phyloP scores from a whole-genome alignment of 2,113 vertebrate species.

The Pangasianodon gigas region DNA sequence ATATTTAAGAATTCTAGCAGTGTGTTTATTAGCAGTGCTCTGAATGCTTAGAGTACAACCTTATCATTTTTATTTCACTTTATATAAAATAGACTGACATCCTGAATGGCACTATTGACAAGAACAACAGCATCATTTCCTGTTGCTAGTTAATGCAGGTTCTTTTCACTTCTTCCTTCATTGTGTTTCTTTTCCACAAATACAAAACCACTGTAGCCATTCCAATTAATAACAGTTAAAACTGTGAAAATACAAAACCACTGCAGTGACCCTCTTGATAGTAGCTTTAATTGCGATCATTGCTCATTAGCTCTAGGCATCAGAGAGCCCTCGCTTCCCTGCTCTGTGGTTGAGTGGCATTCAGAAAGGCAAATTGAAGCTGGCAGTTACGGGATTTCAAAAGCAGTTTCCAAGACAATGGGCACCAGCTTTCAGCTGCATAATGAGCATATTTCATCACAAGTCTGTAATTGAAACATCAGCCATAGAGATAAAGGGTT shows the following conservation, averaged over 20 bases:
- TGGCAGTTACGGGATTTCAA: slow-evolving; percentile 49
- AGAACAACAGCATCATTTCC: background rate
- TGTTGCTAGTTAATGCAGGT: background rate
- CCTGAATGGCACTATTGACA: background rate
- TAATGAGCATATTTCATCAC: slow-evolving; percentile 53
- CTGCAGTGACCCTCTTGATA: slow-evolving; percentile 37
- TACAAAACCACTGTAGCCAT: background rate
- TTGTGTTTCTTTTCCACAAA: background rate
- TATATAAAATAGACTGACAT: background rate
- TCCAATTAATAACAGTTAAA: background rate
- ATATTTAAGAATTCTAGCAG: background rate
- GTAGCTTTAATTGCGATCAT: slow-evolving; percentile 56
- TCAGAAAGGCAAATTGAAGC: slow-evolving; percentile 48
- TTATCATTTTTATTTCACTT: background rate
- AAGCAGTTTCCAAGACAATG: slow-evolving; percentile 56
- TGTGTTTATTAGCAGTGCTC: background rate
- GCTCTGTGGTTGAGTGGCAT: slow-evolving; percentile 50
- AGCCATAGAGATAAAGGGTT: slow-evolving; percentile 32
- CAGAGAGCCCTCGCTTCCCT: slow-evolving; percentile 37
- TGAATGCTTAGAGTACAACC: background rate
- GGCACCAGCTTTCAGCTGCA: slow-evolving; percentile 33
- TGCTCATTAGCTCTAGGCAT: slow-evolving; percentile 50
- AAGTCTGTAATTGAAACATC: slow-evolving; percentile 52
- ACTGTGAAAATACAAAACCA: slow-evolving; percentile 1
- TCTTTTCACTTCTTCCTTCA: background rate